Evolutionary conservation across 2,888 invertebrate genomes (phyloP).

Genomic region (Arctia plantaginis): DNA sequence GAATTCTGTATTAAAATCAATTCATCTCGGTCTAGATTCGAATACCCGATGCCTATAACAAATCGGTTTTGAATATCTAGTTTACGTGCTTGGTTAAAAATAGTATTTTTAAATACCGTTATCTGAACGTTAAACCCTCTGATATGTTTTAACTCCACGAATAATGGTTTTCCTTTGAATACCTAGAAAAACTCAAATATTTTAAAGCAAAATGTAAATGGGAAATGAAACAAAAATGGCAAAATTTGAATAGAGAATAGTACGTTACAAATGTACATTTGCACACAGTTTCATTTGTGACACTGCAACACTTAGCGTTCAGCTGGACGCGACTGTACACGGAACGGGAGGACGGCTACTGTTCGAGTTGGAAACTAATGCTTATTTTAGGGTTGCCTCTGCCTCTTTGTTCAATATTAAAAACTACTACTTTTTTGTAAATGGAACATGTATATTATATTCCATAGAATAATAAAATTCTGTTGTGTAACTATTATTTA

Average conservation of each 20-base stretch:
- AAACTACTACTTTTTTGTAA: not conserved
- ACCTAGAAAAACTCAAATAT: slow-evolving; percentile 7
- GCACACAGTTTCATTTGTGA: slow-evolving; percentile 54
- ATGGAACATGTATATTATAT: not conserved
- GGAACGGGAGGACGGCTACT: slow-evolving; percentile 71
- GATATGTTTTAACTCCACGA: not conserved
- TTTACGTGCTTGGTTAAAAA: not conserved
- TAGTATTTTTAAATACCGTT: not conserved
- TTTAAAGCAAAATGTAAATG: slow-evolving; percentile 1
- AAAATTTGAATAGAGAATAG: slow-evolving; percentile 36
- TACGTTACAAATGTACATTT: slow-evolving; percentile 37
- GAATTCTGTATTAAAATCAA: slow-evolving; percentile 30
- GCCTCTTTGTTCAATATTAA: not conserved
- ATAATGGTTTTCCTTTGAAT: not conserved
- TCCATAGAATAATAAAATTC: no score
- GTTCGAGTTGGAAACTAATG: slow-evolving; percentile 78
- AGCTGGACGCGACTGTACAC: slow-evolving; percentile 62
- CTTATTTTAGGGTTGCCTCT: slow-evolving; percentile 59
- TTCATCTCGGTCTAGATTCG: slow-evolving; percentile 36
- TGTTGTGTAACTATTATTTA: not conserved
- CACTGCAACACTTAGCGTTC: slow-evolving; percentile 53
- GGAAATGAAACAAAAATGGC: slow-evolving; percentile 15
- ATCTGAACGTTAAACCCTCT: not conserved
- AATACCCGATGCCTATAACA: slow-evolving; percentile 3
- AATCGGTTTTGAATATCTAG: not conserved